A percentile compares a stretch with the other conserved stretches of the same genome.
Conservation (phyloP, 2,797 vertebrate species). For the Nyctalus aviator region DNA sequence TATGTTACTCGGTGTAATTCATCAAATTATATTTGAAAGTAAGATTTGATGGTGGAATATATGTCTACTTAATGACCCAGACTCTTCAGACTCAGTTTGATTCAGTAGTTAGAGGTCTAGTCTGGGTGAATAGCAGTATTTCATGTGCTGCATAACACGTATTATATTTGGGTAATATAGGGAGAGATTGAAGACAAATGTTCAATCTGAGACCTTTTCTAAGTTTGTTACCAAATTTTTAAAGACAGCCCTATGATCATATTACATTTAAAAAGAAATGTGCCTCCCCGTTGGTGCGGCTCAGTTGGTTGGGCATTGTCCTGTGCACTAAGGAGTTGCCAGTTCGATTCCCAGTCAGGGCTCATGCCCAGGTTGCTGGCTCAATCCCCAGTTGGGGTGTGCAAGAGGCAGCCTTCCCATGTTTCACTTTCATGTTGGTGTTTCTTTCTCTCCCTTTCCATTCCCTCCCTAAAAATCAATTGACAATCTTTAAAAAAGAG, state of each 20-base stretch:
- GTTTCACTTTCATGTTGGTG: background rate
- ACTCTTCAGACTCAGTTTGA: background rate
- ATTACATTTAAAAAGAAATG: conserved; percentile 23
- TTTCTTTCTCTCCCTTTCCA: background rate
- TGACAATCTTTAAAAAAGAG: background rate
- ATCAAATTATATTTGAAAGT: conserved; percentile 43
- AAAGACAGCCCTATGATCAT: background rate
- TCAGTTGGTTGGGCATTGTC: background rate
- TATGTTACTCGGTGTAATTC: conserved; percentile 2
- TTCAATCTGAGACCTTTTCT: background rate
- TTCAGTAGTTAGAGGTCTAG: background rate
- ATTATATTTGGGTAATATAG: background rate
- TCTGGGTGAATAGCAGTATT: background rate
- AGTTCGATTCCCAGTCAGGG: background rate
- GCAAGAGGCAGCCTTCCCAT: background rate
- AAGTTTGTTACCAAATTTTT: background rate
- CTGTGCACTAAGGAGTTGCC: background rate
- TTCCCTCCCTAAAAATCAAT: background rate
- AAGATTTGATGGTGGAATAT: background rate
- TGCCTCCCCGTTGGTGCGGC: background rate
- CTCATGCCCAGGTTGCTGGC: background rate
- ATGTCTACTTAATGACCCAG: background rate
- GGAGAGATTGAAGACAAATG: background rate
- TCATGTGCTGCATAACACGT: background rate
- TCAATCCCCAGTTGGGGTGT: background rate